Evolutionary conservation across 2,113 vertebrate species (phyloP).

Genomic region (Nettapus auritus): DNA sequence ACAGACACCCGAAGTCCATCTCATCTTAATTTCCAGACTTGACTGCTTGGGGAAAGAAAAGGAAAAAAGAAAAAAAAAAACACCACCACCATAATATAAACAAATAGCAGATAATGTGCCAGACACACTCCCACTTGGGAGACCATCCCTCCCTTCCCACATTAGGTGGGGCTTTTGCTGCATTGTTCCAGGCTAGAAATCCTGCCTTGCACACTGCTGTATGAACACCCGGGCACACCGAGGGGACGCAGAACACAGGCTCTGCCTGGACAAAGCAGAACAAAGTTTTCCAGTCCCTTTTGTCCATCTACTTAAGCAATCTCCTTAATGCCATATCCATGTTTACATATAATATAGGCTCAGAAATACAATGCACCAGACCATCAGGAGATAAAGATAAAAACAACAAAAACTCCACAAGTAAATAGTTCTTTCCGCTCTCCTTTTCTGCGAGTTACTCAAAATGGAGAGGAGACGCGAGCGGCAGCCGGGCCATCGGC

Average conservation of each 20-base stretch:
- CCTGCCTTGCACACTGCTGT: not conserved
- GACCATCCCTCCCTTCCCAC: conserved; percentile 8
- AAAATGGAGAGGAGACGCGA: conserved; percentile 30
- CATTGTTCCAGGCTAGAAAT: not conserved
- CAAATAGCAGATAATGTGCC: conserved; percentile 10
- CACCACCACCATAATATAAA: not conserved
- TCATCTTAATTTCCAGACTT: conserved; percentile 18
- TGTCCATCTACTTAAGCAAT: not conserved
- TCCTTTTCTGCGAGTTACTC: not conserved
- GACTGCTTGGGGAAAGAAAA: not conserved
- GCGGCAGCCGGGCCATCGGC: conserved; percentile 40
- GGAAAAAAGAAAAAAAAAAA: not conserved
- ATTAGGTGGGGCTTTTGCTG: conserved; percentile 39
- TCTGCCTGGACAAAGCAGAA: not conserved
- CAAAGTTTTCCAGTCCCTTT: not conserved
- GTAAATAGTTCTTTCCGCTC: not conserved
- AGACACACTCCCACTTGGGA: not conserved
- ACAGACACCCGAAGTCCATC: not conserved
- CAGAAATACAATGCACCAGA: not conserved
- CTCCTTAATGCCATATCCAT: not conserved
- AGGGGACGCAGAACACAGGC: not conserved
- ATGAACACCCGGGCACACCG: not conserved
- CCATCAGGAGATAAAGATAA: not conserved
- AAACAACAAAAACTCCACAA: not conserved
- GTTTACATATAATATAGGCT: not conserved